Percentiles rank a stretch among this genome's conserved stretches.
These are phyloP conservation scores for Sylvilagus bachmani DNA, from an alignment of 2,113 vertebrate genomes.

Conservation along the genomic window DNA sequence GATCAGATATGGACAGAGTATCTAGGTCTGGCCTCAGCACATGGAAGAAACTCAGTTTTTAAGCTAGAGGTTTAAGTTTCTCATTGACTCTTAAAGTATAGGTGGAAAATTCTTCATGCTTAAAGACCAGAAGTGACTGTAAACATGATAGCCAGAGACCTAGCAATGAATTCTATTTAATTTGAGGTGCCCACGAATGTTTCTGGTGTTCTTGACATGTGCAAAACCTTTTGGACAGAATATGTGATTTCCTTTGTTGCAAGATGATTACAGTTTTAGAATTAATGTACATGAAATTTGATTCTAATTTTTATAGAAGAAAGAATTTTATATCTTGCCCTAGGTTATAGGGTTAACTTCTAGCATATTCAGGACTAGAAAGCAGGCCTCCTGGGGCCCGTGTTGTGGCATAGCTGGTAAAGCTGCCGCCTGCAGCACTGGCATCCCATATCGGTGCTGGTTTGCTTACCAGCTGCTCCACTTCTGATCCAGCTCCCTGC, in stretches of 20 bases:
- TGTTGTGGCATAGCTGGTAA: too few species aligned
- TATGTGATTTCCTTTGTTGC: slow-evolving; percentile 27
- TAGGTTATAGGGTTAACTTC: neutral
- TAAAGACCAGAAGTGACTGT: slow-evolving; percentile 40
- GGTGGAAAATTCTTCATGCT: slow-evolving; percentile 33
- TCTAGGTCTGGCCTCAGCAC: slow-evolving; percentile 46
- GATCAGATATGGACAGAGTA: slow-evolving; percentile 66
- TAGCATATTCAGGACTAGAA: slow-evolving; percentile 46
- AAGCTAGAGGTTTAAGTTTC: slow-evolving; percentile 55
- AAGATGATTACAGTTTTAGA: slow-evolving; percentile 51
- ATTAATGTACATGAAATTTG: slow-evolving; percentile 30
- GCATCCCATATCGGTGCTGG: too few species aligned
- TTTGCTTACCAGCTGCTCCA: too few species aligned
- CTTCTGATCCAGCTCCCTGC: too few species aligned
- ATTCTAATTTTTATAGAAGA: slow-evolving; percentile 20
- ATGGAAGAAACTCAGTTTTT: slow-evolving; percentile 70
- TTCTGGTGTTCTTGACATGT: neutral
- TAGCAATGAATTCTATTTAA: slow-evolving; percentile 46
- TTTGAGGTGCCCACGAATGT: neutral
- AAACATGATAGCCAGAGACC: slow-evolving; percentile 24
- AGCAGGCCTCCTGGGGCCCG: neutral
- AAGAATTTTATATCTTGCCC: neutral
- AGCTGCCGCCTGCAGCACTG: too few species aligned
- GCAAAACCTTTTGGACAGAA: slow-evolving; percentile 52
- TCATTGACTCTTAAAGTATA: slow-evolving; percentile 28